phyloP scores from a whole-genome alignment of 2,888 invertebrate species.

The Caenorhabditis japonica region DNA sequence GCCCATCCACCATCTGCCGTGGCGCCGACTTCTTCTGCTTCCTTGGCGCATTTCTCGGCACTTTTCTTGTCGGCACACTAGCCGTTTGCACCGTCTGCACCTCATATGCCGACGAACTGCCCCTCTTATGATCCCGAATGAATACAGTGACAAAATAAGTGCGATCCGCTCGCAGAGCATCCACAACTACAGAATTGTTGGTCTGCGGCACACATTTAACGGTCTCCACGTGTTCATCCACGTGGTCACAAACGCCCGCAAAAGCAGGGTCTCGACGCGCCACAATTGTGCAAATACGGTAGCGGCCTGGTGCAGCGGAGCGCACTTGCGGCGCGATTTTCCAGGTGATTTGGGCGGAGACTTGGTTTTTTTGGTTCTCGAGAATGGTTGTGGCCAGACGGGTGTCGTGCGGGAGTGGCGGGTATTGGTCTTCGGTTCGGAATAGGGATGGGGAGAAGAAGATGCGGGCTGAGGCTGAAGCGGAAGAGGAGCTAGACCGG shows the following conservation, averaged over 20 bases:
- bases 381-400: constrained; percentile 56
- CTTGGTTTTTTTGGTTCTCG: constrained; percentile 22
- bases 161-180: constrained; percentile 47
- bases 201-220: constrained; percentile 67
- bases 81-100: constrained; percentile 41
- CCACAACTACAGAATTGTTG: constrained; percentile 58
- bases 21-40: constrained; percentile 20
- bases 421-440: constrained; percentile 64
- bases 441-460: constrained; percentile 57
- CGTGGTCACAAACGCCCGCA: constrained; percentile 64
- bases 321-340: constrained; percentile 54
- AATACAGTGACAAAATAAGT: constrained; percentile 62
- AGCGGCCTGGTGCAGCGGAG: constrained; percentile 39
- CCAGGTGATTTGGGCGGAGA: constrained; percentile 52
- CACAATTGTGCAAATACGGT: constrained; percentile 66
- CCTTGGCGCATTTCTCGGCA: constrained; percentile 31
- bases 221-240: constrained; percentile 65
- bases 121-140: constrained; percentile 59
- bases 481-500: constrained; percentile 22
- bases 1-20: constrained; percentile 18
- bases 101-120: constrained; percentile 61
- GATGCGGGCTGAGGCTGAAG: constrained; percentile 50
- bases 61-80: constrained; percentile 18
- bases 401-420: constrained; percentile 65
- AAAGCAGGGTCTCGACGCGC: constrained; percentile 56